These are phyloP conservation scores for Apis cerana DNA, from an alignment of 1,140 invertebrate species.

Conservation along the genomic window DNA sequence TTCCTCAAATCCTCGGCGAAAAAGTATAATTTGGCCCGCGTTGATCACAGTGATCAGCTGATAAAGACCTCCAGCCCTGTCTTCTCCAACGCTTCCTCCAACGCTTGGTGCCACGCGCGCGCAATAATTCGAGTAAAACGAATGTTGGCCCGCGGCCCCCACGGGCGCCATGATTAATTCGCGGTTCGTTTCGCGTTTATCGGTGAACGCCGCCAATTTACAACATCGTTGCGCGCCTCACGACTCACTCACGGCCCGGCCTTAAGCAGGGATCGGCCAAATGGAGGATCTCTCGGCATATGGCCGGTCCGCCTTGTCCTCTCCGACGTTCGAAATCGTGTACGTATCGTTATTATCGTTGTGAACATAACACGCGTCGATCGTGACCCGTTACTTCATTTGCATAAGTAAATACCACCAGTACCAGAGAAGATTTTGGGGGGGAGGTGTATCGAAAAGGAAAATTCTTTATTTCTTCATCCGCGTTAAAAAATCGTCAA, in stretches of 20 bases:
- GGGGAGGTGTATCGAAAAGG: fast-evolving
- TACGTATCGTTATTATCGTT: conserved; percentile 36
- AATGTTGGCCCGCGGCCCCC: conserved; percentile 30
- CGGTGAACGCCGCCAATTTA: conserved; percentile 48
- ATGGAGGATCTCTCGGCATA: not conserved
- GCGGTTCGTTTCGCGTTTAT: conserved; percentile 34
- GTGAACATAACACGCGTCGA: conserved; percentile 26
- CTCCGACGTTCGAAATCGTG: not conserved
- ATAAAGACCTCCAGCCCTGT: conserved; percentile 4
- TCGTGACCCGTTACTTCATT: conserved; percentile 26
- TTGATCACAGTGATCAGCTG: conserved; percentile 28
- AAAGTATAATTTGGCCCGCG: conserved; percentile 12
- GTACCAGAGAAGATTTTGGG: not conserved
- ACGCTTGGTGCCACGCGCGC: too few species aligned
- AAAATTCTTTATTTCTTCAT: too few species aligned
- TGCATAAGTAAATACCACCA: conserved; percentile 41
- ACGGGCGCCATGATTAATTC: conserved; percentile 36
- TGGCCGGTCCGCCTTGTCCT: not conserved
- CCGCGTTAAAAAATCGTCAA: too few species aligned
- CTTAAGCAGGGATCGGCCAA: conserved; percentile 3
- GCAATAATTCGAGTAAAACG: conserved; percentile 37
- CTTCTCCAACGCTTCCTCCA: too few species aligned
- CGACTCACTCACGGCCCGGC: not conserved
- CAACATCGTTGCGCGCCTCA: conserved; percentile 27
- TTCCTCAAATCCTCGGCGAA: conserved; percentile 14